Conservation (phyloP, 1,140 invertebrate species). For the Solen grandis region DNA sequence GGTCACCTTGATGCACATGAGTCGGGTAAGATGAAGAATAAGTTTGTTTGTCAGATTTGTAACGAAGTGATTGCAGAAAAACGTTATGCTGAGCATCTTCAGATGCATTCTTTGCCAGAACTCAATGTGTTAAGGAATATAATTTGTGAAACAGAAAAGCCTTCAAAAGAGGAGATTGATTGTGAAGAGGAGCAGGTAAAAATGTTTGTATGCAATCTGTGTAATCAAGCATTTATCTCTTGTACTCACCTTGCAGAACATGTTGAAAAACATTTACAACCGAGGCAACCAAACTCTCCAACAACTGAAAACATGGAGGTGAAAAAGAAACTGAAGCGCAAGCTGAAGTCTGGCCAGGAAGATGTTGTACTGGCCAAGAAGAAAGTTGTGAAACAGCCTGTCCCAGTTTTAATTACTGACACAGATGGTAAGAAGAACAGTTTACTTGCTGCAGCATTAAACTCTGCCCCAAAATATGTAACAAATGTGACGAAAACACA, state of each 20-base stretch:
- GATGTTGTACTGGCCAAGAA: neutral
- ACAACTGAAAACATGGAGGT: neutral
- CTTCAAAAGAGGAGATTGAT: neutral
- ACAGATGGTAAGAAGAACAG: neutral
- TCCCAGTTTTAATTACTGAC: neutral
- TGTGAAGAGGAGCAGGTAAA: neutral
- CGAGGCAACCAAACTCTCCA: no score
- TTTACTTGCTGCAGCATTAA: conserved; percentile 15
- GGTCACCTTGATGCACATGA: conserved; percentile 2
- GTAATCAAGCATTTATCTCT: neutral
- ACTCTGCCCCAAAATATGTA: conserved; percentile 17
- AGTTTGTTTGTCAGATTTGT: conserved; percentile 21
- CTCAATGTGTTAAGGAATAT: neutral
- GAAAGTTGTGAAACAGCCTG: neutral
- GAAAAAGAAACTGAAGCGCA: neutral
- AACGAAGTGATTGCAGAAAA: neutral
- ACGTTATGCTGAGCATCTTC: conserved; percentile 4
- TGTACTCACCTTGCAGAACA: neutral
- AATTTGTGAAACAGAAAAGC: neutral
- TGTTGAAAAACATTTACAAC: conserved; percentile 33
- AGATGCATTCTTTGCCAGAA: neutral
- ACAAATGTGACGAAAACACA: no score
- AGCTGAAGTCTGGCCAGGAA: neutral
- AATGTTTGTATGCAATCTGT: conserved; percentile 25
- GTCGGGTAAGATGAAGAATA: neutral